Percentiles rank a stretch among this genome's conserved stretches.
These are phyloP conservation scores for Dynastes hyllus DNA, from an alignment of 2,888 invertebrate genomes.

Conservation along the genomic window DNA sequence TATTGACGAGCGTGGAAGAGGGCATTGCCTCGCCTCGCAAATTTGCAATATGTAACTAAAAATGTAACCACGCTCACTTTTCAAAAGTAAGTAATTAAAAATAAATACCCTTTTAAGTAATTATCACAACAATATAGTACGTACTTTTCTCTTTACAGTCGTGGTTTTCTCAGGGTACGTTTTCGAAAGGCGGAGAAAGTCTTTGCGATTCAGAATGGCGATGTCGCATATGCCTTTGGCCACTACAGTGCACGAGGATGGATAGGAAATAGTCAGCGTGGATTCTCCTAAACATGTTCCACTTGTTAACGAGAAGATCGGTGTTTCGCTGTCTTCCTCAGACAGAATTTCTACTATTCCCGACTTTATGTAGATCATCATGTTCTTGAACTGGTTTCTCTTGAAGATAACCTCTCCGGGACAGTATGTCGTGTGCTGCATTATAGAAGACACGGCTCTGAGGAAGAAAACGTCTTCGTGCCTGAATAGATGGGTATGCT, in stretches of 20 bases:
- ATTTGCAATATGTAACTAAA: no score
- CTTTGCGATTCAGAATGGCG: conserved; percentile 52
- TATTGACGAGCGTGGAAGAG: no score
- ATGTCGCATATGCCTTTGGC: conserved; percentile 58
- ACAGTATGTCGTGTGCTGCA: conserved; percentile 50
- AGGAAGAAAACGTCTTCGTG: conserved; percentile 54
- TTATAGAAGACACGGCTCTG: conserved; percentile 47
- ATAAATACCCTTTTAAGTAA: no score
- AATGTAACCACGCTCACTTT: no score
- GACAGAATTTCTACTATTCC: conserved; percentile 60
- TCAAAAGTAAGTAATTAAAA: no score
- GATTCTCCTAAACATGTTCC: conserved; percentile 59
- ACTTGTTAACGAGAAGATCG: conserved; percentile 58
- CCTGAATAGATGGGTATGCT: conserved; percentile 56
- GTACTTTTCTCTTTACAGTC: neutral
- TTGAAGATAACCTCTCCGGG: conserved; percentile 58
- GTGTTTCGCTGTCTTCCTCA: conserved; percentile 60
- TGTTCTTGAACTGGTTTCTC: conserved; percentile 53
- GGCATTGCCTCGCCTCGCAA: no score
- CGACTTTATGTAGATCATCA: conserved; percentile 59
- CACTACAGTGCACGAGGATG: conserved; percentile 58
- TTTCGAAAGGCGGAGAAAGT: conserved; percentile 53
- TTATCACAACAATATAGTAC: neutral
- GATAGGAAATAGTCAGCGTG: conserved; percentile 53
- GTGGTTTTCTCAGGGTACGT: conserved; percentile 53